Evolutionary conservation across 1,140 invertebrate genomes (phyloP).

Genomic region (Frieseomelitta varia): DNA sequence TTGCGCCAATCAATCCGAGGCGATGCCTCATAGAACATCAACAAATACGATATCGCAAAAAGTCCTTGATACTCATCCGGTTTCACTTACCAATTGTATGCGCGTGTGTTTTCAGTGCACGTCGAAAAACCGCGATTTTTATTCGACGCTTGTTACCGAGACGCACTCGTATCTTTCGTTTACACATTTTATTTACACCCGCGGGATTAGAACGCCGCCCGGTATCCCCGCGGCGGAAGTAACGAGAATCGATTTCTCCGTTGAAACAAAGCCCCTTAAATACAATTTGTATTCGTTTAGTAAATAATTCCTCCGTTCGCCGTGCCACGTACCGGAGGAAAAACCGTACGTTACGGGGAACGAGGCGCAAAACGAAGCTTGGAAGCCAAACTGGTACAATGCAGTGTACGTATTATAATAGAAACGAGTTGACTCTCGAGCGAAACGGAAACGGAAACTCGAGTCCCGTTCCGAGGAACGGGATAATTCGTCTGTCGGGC

Average conservation of each 20-base stretch:
- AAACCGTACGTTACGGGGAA: too few relatives aligned
- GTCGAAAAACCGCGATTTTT: background rate
- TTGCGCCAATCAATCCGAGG: too few relatives aligned
- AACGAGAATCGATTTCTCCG: background rate
- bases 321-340: background rate
- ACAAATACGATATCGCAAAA: too few relatives aligned
- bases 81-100: too few relatives aligned
- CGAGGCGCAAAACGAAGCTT: background rate
- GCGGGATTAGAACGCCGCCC: background rate
- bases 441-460: background rate
- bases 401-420: background rate
- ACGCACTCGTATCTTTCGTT: background rate
- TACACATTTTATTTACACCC: background rate
- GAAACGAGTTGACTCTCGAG: background rate
- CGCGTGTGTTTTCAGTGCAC: too few relatives aligned
- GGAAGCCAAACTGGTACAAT: background rate
- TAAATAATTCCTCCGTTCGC: background rate
- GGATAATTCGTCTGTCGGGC: conserved; percentile 2
- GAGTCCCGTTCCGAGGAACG: background rate
- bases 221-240: background rate
- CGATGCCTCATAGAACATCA: too few relatives aligned
- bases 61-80: too few relatives aligned
- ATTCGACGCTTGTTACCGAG: background rate
- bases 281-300: background rate
- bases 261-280: background rate